Base-by-base conservation (phyloP, 2,888 invertebrate species). In the Cynaeus angustus region DNA sequence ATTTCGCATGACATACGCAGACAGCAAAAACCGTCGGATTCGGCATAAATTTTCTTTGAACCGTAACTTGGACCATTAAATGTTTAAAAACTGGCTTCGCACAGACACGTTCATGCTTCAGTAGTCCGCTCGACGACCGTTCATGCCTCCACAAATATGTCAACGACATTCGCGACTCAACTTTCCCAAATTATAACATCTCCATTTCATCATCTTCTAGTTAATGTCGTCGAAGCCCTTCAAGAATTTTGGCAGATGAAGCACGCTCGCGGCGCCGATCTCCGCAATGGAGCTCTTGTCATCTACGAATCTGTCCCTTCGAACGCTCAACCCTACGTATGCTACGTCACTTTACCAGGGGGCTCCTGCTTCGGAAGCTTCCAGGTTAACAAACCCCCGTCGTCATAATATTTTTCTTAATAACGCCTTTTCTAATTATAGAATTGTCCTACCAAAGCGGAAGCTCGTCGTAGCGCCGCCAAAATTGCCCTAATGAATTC, bases 181-280 rank as follows among this genome's bases (percentile, higher is more conserved):
- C 21, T 21, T 21, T 21, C 21, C 21, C 21, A 21, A 21, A 21
- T 3, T 21, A 21, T 21, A 21, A 21, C 21, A 21, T 21, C 21
- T 21, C 21, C 21, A 21, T 21, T 21, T 21, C 12, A 70, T 76
- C 73, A 74, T 75, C 70, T 86, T 87, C 46, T 88, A 92, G 97
- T 97, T 77, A 97, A 97, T 87, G 97, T 97, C 72, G 97, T 97
- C 68, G 97, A 97, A 86, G 97, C 97, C 6, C 87, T 97, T 67
- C 97, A 97, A 85, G 97, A 97, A 87, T 97, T 97, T 86, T 97
- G 97, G 97, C 96, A 97, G 88, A 95, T 96, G 95, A 97, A 97
- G 86, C 94, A 95, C 77, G 91, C 95, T 56, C 88, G 96, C 71
- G 95, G 95, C 75, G 92, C 92, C 12, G 95, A 95, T 79, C 87